These are phyloP conservation scores for Drosophila melanogaster DNA, from an alignment of 1,140 invertebrate species.

Conservation along the genomic window Release_6_plus_ISO1_MT NT_037436.4:14586001-14586500, in stretches of 20 bases:
- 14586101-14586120: conserved; percentile 11
- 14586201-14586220: conserved; percentile 74
- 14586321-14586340: conserved; percentile 77
- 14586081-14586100: conserved; percentile 23
- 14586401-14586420: conserved; percentile 81
- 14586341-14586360: conserved; percentile 72
- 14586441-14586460: conserved; percentile 44
- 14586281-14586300: background rate
- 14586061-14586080: conserved; percentile 30
- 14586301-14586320: conserved; percentile 19
- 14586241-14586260: conserved; percentile 73
- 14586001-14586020: conserved; percentile 5
- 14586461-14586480: conserved; percentile 13
- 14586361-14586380: conserved; percentile 21
- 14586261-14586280: conserved; percentile 6
- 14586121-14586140: conserved; percentile 24
- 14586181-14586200: conserved; percentile 84
- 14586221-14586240: conserved; percentile 60
- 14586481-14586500: conserved; percentile 74
- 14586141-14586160: conserved; percentile 71
- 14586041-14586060: conserved; percentile 38
- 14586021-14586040: conserved; percentile 22
- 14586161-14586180: conserved; percentile 84
- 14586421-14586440: conserved; percentile 73
- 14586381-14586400: conserved; percentile 71